These are phyloP conservation scores for Peromyscus aztecus DNA, from an alignment of 2,797 vertebrate species.

Conservation along the genomic window DNA sequence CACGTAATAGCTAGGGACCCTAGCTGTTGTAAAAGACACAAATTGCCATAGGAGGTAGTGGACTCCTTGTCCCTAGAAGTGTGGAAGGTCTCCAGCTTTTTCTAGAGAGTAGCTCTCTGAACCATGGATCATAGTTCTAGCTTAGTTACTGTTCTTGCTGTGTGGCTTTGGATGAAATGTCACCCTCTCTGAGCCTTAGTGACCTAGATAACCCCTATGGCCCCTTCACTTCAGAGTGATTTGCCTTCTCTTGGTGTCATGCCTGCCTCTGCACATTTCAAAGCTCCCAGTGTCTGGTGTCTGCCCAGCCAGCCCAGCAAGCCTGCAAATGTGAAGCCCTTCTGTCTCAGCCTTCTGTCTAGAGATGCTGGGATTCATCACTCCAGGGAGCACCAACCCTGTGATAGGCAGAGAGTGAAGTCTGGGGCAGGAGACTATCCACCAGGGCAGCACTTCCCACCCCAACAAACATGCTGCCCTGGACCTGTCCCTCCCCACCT, in stretches of 20 bases:
- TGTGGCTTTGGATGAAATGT: not conserved
- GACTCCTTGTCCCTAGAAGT: not conserved
- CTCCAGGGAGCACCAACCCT: not conserved
- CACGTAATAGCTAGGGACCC: not conserved
- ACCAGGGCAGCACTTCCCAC: not conserved
- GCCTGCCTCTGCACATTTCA: conserved; percentile 42
- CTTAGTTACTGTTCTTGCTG: not conserved
- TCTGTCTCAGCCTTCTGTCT: conserved; percentile 65
- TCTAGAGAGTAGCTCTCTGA: not conserved
- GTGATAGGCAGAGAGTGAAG: conserved; percentile 49
- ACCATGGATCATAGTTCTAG: not conserved
- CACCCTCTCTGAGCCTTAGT: not conserved
- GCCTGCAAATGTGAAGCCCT: conserved; percentile 33
- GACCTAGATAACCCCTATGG: not conserved
- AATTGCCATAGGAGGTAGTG: not conserved
- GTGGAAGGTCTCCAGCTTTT: not conserved
- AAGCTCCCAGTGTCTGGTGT: not conserved
- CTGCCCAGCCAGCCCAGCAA: conserved; percentile 8
- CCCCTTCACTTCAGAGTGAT: not conserved
- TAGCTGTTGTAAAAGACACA: not conserved
- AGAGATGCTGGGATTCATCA: conserved; percentile 10
- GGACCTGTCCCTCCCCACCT: not conserved
- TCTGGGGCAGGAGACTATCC: conserved; percentile 13
- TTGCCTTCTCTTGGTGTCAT: not conserved
- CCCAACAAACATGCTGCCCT: not conserved